Evolutionary conservation across 2,888 invertebrate species (phyloP).

Genomic region (Hymenopus coronatus): DNA sequence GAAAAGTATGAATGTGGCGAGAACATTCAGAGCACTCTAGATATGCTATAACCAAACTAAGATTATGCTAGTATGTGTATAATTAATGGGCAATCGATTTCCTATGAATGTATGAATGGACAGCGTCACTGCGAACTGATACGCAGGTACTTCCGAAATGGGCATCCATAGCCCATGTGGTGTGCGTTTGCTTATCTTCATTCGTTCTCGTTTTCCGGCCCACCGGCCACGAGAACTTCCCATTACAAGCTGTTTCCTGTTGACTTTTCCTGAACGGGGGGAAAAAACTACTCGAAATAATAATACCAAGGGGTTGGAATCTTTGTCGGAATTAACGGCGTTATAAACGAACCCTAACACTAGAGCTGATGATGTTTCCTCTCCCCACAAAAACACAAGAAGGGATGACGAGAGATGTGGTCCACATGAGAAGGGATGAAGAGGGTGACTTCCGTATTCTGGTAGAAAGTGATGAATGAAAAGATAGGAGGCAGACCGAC

Average conservation of each 20-base stretch:
- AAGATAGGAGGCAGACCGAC: neutral
- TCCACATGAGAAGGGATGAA: neutral
- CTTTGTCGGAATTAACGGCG: slow-evolving; percentile 15
- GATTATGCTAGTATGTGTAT: too few species aligned
- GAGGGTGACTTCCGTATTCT: neutral
- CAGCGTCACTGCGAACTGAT: too few species aligned
- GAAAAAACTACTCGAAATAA: neutral
- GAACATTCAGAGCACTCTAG: too few species aligned
- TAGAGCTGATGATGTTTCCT: neutral
- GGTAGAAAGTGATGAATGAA: neutral
- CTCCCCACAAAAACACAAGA: neutral
- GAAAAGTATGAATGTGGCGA: too few species aligned
- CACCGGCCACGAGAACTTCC: neutral
- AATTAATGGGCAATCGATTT: too few species aligned
- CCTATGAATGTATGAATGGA: too few species aligned
- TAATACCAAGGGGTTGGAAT: neutral
- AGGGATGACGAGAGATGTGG: neutral
- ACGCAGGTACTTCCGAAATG: neutral
- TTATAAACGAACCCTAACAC: neutral
- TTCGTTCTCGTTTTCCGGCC: neutral
- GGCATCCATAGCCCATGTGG: neutral
- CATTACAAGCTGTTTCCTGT: slow-evolving; percentile 6
- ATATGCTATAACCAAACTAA: too few species aligned
- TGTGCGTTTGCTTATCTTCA: neutral
- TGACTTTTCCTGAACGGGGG: neutral